Conservation (phyloP, 2,888 invertebrate species). For the Pristionchus fissidentatus region DNA sequence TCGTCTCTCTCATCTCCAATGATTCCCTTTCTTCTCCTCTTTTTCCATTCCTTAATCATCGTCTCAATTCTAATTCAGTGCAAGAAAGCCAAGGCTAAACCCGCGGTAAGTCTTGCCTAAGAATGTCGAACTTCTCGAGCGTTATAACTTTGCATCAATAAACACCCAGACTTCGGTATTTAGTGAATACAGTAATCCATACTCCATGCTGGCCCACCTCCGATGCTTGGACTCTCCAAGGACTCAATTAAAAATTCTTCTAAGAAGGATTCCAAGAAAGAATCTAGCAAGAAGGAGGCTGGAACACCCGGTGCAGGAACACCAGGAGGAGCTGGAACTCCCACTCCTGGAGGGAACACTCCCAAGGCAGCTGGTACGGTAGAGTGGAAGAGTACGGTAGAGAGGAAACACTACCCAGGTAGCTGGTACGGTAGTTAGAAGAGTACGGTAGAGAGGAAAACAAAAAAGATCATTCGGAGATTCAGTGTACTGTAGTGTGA, state of each 20-base stretch:
- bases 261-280: constrained; percentile 17
- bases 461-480: too few species aligned
- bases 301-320: too few species aligned
- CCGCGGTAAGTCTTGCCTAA: neutral
- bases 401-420: neutral
- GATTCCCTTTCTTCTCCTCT: constrained; percentile 8
- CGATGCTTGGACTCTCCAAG: too few species aligned
- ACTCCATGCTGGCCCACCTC: neutral
- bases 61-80: neutral
- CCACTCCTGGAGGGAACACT: too few species aligned
- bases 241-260: neutral
- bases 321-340: too few species aligned
- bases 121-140: too few species aligned
- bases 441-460: neutral
- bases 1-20: neutral
- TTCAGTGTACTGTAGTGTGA: too few species aligned
- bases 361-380: constrained; percentile 35
- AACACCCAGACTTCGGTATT: too few species aligned
- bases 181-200: too few species aligned
- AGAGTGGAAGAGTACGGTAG: neutral
- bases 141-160: too few species aligned
- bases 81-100: constrained; percentile 25
- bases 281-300: too few species aligned
- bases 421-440: constrained; percentile 1
- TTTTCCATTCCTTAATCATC: constrained; percentile 1